Conservation (phyloP, 2,888 invertebrate species). For the Apodemia hepburni region DNA sequence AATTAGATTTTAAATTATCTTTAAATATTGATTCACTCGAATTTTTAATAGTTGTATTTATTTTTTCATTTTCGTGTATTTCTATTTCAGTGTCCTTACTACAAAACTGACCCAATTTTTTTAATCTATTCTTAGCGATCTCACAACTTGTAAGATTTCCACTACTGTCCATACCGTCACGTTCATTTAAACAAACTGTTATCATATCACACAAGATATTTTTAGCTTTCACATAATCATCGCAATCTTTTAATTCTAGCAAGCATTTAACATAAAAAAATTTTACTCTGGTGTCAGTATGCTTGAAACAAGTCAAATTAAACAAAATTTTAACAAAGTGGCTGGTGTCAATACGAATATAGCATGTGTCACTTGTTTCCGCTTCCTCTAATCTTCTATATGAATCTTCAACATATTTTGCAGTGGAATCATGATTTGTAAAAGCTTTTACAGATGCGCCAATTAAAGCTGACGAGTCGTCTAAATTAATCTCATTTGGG, state of each 20-base stretch:
- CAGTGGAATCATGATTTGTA: not conserved
- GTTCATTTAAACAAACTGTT: not conserved
- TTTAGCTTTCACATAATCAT: not conserved
- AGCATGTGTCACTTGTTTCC: not conserved
- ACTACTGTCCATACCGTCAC: not conserved
- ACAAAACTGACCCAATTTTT: not conserved
- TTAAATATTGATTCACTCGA: not conserved
- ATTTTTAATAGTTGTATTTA: not conserved
- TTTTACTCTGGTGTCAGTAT: not conserved
- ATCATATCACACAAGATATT: not conserved
- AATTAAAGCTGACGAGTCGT: not conserved
- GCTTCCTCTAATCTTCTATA: not conserved
- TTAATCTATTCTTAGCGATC: not conserved
- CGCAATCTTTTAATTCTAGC: not conserved
- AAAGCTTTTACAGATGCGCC: not conserved
- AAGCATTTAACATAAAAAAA: constrained; percentile 1
- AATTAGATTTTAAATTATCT: not conserved
- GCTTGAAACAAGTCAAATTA: not conserved
- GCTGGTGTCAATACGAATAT: not conserved
- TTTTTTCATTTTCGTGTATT: not conserved
- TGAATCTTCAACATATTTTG: not conserved
- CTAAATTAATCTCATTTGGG: not conserved
- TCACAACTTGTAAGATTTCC: not conserved
- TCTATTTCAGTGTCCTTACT: not conserved
- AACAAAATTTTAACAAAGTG: not conserved